Conservation (phyloP, 2,113 vertebrate genomes). For the Sprattus sprattus region DNA sequence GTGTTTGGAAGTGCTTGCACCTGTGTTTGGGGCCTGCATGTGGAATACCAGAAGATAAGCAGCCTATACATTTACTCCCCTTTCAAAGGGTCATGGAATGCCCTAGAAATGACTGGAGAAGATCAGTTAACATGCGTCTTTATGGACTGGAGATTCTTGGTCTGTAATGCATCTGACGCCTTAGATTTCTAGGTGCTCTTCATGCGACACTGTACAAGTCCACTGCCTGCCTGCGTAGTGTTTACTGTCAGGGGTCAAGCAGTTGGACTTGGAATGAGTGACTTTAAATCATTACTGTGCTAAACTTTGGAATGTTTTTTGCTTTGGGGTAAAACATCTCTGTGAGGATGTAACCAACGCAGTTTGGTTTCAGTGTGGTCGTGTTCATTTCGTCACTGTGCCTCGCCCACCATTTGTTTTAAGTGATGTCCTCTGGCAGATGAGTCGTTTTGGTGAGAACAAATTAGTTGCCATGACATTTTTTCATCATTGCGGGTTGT, state of each 20-base stretch:
- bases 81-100: slow-evolving; percentile 1
- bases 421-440: slow-evolving; percentile 26
- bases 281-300: neutral
- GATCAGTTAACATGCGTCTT: neutral
- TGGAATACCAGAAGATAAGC: neutral
- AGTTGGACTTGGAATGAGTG: neutral
- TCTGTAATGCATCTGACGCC: neutral
- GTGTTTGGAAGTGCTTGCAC: neutral
- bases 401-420: slow-evolving; percentile 27
- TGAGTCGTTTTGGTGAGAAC: slow-evolving; percentile 21
- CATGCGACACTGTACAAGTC: neutral
- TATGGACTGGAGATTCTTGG: neutral
- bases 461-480: slow-evolving; percentile 51
- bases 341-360: neutral
- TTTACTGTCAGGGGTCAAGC: neutral
- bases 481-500: slow-evolving; percentile 47
- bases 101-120: neutral
- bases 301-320: neutral
- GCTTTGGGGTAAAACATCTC: neutral
- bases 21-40: neutral
- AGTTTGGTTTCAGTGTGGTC: neutral
- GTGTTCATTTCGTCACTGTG: neutral
- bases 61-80: slow-evolving; percentile 6
- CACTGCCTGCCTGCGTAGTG: neutral
- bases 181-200: neutral